Percentiles rank a stretch among this genome's conserved stretches.
phyloP scores from a whole-genome alignment of 2,888 invertebrate species.

The Dichetophora obliterata region DNA sequence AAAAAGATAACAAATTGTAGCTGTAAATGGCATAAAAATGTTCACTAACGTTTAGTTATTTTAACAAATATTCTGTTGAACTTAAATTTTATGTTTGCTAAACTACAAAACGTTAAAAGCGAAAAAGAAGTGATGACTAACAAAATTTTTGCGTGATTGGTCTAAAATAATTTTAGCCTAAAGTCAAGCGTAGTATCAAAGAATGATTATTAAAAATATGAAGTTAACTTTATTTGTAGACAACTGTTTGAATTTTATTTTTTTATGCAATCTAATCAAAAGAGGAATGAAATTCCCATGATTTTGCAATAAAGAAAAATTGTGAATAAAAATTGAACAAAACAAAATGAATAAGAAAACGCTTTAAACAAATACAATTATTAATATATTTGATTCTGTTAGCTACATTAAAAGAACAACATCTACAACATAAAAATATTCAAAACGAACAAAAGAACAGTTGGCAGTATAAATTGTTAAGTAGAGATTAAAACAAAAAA shows the following conservation, averaged over 20 bases:
- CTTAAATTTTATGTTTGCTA: conserved; percentile 19
- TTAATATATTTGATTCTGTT: background rate
- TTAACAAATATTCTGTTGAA: conserved; percentile 19
- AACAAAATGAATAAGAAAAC: background rate
- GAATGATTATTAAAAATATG: conserved; percentile 2
- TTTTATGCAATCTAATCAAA: conserved; percentile 25
- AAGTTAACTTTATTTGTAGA: conserved; percentile 24
- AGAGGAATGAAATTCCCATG: conserved; percentile 23
- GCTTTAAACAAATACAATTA: conserved; percentile 5
- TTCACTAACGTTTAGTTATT: conserved; percentile 27
- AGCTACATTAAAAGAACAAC: background rate
- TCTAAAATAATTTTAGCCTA: conserved; percentile 24
- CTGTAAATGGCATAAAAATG: background rate
- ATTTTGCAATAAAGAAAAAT: conserved; percentile 12
- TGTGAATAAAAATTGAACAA: background rate
- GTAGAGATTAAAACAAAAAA: conserved; percentile 15
- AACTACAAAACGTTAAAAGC: background rate
- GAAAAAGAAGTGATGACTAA: background rate
- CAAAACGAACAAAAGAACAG: conserved; percentile 2
- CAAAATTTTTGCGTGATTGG: conserved; percentile 21
- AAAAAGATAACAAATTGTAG: background rate
- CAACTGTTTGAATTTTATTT: conserved; percentile 25
- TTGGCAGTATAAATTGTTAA: background rate
- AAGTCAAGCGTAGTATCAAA: conserved; percentile 24
- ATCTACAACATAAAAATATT: background rate